Evolutionary conservation across 2,113 vertebrate species (phyloP).

Genomic region (Trochalopteron elliotii): DNA sequence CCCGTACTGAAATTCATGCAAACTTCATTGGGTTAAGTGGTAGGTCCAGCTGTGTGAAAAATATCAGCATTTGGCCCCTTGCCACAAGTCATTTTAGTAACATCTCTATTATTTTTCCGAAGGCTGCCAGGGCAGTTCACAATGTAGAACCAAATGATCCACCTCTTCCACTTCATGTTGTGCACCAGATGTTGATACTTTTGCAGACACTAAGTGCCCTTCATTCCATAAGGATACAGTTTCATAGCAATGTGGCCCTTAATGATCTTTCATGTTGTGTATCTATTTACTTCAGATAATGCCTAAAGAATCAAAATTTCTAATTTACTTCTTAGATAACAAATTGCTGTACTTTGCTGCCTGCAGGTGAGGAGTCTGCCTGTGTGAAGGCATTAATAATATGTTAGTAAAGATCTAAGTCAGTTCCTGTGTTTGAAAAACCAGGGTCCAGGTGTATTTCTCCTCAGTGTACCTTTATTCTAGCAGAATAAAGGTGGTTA

Average conservation of each 20-base stretch:
- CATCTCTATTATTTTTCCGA: slow-evolving; percentile 11
- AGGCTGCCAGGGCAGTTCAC: background rate
- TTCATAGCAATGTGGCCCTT: background rate
- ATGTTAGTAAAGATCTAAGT: background rate
- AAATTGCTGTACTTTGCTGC: background rate
- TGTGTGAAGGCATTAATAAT: background rate
- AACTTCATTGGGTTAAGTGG: slow-evolving; percentile 12
- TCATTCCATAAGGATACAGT: background rate
- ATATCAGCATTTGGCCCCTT: slow-evolving; percentile 2
- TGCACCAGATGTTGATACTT: slow-evolving; percentile 22
- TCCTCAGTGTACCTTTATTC: background rate
- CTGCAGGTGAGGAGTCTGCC: background rate
- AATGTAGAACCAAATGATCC: background rate
- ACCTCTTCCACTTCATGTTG: background rate
- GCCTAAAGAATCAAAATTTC: background rate
- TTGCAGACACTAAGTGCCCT: background rate
- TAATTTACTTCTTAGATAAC: background rate
- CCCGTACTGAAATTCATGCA: background rate
- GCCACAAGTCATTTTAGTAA: slow-evolving; percentile 16
- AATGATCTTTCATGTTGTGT: background rate
- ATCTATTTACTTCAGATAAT: background rate
- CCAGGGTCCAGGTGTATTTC: accelerated
- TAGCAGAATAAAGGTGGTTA: background rate
- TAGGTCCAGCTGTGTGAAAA: slow-evolving; percentile 27
- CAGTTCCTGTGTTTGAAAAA: background rate